Percentiles rank a stretch among this genome's conserved stretches.
phyloP scores from a whole-genome alignment of 2,113 vertebrate species.

The Anhinga rufa region DNA sequence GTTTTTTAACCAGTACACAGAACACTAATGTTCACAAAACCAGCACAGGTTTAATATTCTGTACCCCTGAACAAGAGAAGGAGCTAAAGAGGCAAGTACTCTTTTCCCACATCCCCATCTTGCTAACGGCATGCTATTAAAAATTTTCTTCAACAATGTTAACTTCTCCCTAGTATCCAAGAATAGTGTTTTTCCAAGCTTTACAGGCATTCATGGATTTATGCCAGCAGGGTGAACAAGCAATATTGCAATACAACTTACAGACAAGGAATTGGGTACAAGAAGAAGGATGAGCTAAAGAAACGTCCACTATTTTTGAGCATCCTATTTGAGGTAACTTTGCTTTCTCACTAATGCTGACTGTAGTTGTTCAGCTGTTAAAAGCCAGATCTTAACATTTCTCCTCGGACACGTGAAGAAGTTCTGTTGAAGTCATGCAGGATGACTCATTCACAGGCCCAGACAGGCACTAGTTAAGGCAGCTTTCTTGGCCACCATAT shows the following conservation, averaged over 20 bases:
- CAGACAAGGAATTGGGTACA: neutral
- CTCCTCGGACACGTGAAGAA: neutral
- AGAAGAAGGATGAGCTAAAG: neutral
- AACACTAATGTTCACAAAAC: neutral
- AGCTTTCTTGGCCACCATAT: slow-evolving; percentile 9
- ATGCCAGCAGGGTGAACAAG: neutral
- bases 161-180: neutral
- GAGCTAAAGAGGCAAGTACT: neutral
- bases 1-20: neutral
- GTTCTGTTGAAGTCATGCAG: neutral
- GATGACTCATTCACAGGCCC: neutral
- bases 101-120: neutral
- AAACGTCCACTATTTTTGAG: neutral
- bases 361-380: neutral
- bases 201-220: neutral
- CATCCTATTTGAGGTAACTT: neutral
- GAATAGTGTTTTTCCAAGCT: neutral
- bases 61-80: neutral
- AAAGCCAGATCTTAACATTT: neutral
- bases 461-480: neutral
- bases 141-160: neutral
- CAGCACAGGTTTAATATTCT: neutral
- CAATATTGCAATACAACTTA: neutral
- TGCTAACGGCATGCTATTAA: neutral
- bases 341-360: neutral